Base-by-base conservation (phyloP, 2,888 invertebrate genomes). In the Drosophila mettleri region DNA sequence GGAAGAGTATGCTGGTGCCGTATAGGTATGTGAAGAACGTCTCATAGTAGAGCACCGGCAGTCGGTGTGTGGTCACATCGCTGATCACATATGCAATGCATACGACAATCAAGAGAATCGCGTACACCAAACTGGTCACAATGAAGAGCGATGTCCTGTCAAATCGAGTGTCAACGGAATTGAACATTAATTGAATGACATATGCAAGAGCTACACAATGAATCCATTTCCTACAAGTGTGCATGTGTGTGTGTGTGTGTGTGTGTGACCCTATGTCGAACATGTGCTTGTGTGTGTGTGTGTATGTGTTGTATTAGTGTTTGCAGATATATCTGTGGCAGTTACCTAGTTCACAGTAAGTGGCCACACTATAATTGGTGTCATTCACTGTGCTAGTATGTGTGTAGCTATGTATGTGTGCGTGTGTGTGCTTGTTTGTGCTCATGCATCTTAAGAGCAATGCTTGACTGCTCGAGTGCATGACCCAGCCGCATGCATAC, bases 81-180 rank as follows among this genome's bases (percentile, higher is more conserved):
- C 98, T 97, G 93, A 98, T 96, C 89, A 98, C 97, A 93, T 98
- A 97, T 75, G 98, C 97, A 92, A 98, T 94, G 93, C 98, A 98
- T 68, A 98, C 95, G 84, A 98, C 97, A 84, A 98, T 96, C 92
- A 98, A 94, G 74, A 98, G 95, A 93, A 98, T 97, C 90, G 98
- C 98, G 93, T 98, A 98, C 91, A 98, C 96, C 93, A 98, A 97
- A 93, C 98, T 98, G 94, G 98, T 96, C 93, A 98, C 97, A 93
- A 98, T 98, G 94, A 98, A 98, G 88, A 97, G 94, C 88, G 97
- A 97, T 85, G 98, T 98, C 94, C 98, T 98, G 71, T 24, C 22
- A 9, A 59, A 39, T 9, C 18, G 24, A 39, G 34, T 27, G 31
- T 16, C 33, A 36, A 52, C 39, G 31, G 16, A 43, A 18, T 14